Percentiles rank a stretch among this genome's conserved stretches.
Conservation (phyloP, 2,797 vertebrate genomes). For the Notolepis coatsorum region DNA sequence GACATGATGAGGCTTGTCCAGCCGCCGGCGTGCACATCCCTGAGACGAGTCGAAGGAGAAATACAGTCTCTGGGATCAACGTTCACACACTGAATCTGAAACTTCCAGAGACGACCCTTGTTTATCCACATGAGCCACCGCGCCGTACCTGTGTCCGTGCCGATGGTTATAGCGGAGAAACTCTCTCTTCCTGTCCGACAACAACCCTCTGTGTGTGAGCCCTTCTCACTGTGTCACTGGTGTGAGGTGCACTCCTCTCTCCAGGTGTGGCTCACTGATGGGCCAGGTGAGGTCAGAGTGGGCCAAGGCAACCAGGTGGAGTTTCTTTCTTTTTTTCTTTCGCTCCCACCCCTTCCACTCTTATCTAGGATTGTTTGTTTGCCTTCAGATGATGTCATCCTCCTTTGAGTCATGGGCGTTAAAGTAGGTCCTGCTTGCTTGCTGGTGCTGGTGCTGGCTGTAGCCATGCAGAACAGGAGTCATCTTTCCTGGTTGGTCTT, state of each 20-base stretch:
- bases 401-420: constrained; percentile 39
- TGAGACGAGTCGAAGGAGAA: constrained; percentile 27
- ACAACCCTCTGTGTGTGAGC: background rate
- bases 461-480: constrained; percentile 9
- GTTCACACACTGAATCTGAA: background rate
- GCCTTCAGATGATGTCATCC: constrained; percentile 51
- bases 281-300: constrained; percentile 64
- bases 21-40: constrained; percentile 33
- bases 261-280: constrained; percentile 59
- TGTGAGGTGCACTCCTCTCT: constrained; percentile 25
- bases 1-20: constrained; percentile 77
- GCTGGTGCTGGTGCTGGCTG: constrained; percentile 26
- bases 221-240: constrained; percentile 16
- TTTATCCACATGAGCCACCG: background rate
- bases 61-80: constrained; percentile 8
- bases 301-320: constrained; percentile 45
- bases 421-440: constrained; percentile 25
- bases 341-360: background rate
- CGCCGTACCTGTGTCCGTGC: constrained; percentile 39
- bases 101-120: background rate
- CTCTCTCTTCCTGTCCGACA: constrained; percentile 5
- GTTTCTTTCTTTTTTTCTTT: constrained; percentile 7
- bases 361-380: constrained; percentile 33
- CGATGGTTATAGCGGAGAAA: background rate
- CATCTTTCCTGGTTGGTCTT: background rate